Evolutionary conservation across 2,113 vertebrate genomes (phyloP), one percentile per base, ranked within the genome.

Genomic region (Grammomys dolichurus): DNA sequence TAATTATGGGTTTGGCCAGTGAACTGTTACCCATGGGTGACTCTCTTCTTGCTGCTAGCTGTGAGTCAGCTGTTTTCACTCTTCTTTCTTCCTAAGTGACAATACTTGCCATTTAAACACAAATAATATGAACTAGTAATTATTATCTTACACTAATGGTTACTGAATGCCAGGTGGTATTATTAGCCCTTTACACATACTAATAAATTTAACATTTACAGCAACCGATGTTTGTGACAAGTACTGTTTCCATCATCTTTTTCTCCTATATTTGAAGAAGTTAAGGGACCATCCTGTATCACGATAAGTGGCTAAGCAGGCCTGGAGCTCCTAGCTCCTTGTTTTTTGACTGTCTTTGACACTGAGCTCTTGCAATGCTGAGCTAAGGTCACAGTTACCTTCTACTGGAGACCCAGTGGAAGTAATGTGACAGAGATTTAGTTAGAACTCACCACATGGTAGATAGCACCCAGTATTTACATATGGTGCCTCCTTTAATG

Each of bases 41-140:
- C 19, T 93, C 70, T 95, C 91, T 92, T 40, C 65, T 70, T 95
- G 43, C 46, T 93, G 28, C 36, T 75, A 36, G 78, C 58, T 95
- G 5, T 24, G 33, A 33, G 78, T n/a, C 78, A 43, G 51, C 58
- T 81, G 24, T 22, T 94, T 78, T 19, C 24, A 87, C 26, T 95
- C 58, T 94, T 80, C 87, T 89, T 77, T 81, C 33, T 84, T 84
- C 58, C 51, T 80, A 80, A 84, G 54, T 86, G n/a, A n/a, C 81
- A 60, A 14, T 16, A 70, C 12, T 54, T 89, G 87, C 48, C 48
- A 65, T 90, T 87, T 92, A 65, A 81, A 13, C 60, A 60, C 56
- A 63, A n/a, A 73, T 31, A 93, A 89, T 33, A 65, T 46, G 48
- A 75, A 31, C 33, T 81, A 56, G 36, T 51, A 19, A 78, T 56